These are phyloP conservation scores for Eurois occulta DNA, from an alignment of 2,888 invertebrate species.

Conservation along the genomic window DNA sequence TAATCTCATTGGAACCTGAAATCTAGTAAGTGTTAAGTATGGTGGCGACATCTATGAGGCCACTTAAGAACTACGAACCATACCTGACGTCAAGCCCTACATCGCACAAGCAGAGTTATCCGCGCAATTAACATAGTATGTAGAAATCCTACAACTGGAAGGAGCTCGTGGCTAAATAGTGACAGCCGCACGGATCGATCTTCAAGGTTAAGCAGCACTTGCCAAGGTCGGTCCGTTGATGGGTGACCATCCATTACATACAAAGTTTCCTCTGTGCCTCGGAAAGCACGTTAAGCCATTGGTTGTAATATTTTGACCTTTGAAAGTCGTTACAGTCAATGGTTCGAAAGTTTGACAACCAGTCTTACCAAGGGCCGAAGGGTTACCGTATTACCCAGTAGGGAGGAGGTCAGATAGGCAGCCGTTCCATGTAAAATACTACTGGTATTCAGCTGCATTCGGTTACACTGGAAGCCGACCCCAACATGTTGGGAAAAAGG, in stretches of 20 bases:
- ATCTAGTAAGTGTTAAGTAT: neutral
- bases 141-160: neutral
- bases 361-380: no score
- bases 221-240: neutral
- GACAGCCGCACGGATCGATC: neutral
- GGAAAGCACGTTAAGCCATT: neutral
- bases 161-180: neutral
- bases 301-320: neutral
- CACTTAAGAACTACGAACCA: neutral
- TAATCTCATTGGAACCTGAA: constrained; percentile 5
- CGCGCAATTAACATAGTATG: neutral
- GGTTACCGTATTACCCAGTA: neutral
- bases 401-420: neutral
- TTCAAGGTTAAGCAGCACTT: neutral
- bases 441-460: no score
- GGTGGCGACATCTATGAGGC: neutral
- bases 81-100: neutral
- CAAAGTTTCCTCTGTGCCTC: neutral
- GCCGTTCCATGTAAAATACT: neutral
- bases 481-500: neutral
- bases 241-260: neutral
- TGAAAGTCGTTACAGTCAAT: neutral
- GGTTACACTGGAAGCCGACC: no score
- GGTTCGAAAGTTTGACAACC: no score
- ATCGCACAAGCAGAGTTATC: neutral